Percentiles rank a stretch among this genome's conserved stretches.
phyloP scores from a whole-genome alignment of 2,888 invertebrate species.

The Sinelater perroti region DNA sequence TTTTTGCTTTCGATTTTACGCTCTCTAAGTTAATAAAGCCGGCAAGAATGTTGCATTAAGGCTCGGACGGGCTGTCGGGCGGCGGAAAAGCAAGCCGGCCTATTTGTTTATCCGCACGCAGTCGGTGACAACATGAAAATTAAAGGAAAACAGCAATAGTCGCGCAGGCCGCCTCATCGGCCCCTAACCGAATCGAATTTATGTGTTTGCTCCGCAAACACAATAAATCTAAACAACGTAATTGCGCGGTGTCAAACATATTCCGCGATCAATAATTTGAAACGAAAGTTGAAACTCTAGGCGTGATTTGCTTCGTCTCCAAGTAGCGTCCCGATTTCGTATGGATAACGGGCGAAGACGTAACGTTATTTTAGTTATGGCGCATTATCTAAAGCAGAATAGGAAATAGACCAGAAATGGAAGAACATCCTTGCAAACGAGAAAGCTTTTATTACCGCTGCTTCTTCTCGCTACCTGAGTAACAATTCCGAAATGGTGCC shows the following conservation, averaged over 20 bases:
- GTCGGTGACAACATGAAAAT: no score
- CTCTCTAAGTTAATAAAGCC: slow-evolving; percentile 13
- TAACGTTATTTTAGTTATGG: slow-evolving; percentile 36
- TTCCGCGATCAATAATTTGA: not conserved
- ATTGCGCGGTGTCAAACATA: not conserved
- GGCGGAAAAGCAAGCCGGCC: no score
- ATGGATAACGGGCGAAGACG: slow-evolving; percentile 35
- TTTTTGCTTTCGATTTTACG: slow-evolving; percentile 12
- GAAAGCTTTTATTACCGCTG: slow-evolving; percentile 35
- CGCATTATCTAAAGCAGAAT: slow-evolving; percentile 37
- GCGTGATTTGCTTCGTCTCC: not conserved
- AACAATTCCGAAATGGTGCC: slow-evolving; percentile 31
- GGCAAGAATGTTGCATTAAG: slow-evolving; percentile 1
- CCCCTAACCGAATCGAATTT: no score
- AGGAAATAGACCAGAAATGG: slow-evolving; percentile 39
- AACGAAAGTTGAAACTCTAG: slow-evolving; percentile 5
- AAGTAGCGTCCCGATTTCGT: slow-evolving; percentile 15
- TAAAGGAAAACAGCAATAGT: no score
- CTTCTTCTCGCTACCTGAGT: slow-evolving; percentile 25
- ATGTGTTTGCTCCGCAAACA: no score
- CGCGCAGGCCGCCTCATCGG: no score
- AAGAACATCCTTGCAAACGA: slow-evolving; percentile 37
- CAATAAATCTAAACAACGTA: not conserved
- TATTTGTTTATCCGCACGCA: no score
- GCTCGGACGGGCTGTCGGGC: no score